Evolutionary conservation across 2,797 vertebrate genomes (phyloP), one percentile per base, ranked within the genome.

Genomic region (Rhyacichthys aspro): DNA sequence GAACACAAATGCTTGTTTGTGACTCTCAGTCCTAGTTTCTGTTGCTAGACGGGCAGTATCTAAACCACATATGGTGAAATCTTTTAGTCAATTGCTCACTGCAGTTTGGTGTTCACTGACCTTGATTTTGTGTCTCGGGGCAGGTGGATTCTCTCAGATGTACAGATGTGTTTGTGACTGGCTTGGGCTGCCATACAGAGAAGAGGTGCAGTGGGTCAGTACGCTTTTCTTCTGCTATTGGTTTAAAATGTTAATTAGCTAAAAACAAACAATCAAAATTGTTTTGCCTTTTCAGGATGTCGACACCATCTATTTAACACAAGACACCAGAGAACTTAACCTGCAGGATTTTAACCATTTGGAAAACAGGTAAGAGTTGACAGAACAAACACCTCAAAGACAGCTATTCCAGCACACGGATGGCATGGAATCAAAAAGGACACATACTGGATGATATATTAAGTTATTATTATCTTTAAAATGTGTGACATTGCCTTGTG

Each of bases 191-290:
- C 93, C 96, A 0, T 96, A 98, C 82, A 92, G 94, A 85, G 97
- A 99, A 64, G 97, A 99, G 82, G 97, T 98, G 18, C 97, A 99
- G 55, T 99, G 96, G 97, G 97, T 99, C 81, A 93, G 96, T 93
- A 66, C 43, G 2, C 23, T 28, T 4, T 28, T 28, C 1, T 23
- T 23, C 19, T 23, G 7, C 23, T 28, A 2, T 28, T 28, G 23
- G 4, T 28, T 28, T 28, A 28, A 28, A 3, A 28, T 2, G 7
- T 28, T 5, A 28, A 2, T 28, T 28, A 6, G 3, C 1, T 5
- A 28, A 28, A 28, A 28, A 23, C 19, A 23, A 36, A 10, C n/a
- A 36, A 10, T 6, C 32, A 50, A 34, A 2, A 11, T 5, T 23
- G 8, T 5, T 18, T 5, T 50, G 34, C 12, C 1, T 1, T 38